Evolutionary conservation across 2,888 invertebrate species (phyloP), one percentile per base, ranked within the genome.

Genomic region (Anodontia alba): DNA sequence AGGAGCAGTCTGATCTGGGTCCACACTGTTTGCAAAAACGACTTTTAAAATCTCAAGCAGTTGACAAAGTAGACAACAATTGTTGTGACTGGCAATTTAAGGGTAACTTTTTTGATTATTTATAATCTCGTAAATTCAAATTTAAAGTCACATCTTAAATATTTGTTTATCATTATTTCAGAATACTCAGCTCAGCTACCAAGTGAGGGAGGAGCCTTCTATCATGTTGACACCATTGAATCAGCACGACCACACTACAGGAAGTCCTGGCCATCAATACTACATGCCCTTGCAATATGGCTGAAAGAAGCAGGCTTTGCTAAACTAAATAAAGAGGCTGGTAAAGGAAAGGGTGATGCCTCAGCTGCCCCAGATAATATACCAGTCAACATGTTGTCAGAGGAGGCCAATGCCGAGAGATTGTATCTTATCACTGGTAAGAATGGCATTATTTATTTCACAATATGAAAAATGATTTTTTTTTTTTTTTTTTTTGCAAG

Each of bases 151-250:
- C 12, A 8, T 38, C 38, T 8, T 38, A 38, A 38, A 38, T 38
- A 8, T 12, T 38, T 38, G 5, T 38, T 38, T 46, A 2, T 20
- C 46, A 12, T 46, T 20, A 15, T 62, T 74, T 12, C 80, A 96
- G 99, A 99, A 95, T 99, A 98, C 95, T 96, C 97, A 1, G 98
- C 98, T 81, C 99, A 99, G 94, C 95, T 99, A 78, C 94, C 94
- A 29, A 79, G 92, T 49, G 94, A 94, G 71, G 99, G 99, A 72
- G 99, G 99, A 5, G 98, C 99, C 23, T 99, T 99, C 95, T 99
- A 99, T 95, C 98, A 98, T 0, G 97, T 98, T 38, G 99, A 99
- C 93, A 98, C 99, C 0, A 98, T 98, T 91, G 99, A 99, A 66
- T 97, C 97, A 15, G 98, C 99, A 0, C 96, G 98, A 70, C 97